These are phyloP conservation scores for Tonatia bakeri DNA, from an alignment of 2,113 vertebrate genomes.

Conservation along the genomic window DNA sequence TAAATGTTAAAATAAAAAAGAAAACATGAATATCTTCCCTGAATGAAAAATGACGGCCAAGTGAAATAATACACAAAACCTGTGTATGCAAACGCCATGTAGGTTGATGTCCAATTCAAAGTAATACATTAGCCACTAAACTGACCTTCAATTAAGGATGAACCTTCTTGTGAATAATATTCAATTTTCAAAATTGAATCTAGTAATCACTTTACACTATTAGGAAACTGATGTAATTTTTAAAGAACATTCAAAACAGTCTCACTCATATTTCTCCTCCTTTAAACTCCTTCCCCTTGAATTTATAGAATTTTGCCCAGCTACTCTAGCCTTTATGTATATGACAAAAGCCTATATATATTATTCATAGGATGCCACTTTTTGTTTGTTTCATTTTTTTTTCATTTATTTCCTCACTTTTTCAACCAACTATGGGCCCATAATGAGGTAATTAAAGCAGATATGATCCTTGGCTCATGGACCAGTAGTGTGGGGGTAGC, in stretches of 20 bases:
- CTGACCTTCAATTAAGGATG: neutral
- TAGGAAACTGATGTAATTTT: conserved; percentile 8
- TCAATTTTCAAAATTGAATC: conserved; percentile 19
- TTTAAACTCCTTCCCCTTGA: neutral
- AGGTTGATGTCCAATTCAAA: neutral
- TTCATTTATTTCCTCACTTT: neutral
- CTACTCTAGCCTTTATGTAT: neutral
- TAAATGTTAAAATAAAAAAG: neutral
- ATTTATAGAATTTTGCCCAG: neutral
- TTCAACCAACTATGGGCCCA: neutral
- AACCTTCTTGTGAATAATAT: neutral
- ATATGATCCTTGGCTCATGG: neutral
- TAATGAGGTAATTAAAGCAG: neutral
- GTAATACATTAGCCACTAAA: neutral
- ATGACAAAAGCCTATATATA: neutral
- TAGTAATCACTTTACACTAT: neutral
- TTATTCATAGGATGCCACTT: neutral
- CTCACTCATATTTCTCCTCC: neutral
- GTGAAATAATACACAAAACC: neutral
- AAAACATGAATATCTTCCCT: neutral
- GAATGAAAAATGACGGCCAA: neutral
- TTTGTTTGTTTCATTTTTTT: neutral
- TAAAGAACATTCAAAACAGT: neutral
- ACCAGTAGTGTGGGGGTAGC: neutral
- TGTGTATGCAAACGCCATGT: neutral